Base-by-base conservation (phyloP, 2,888 invertebrate species). In the Atethmia centrago region DNA sequence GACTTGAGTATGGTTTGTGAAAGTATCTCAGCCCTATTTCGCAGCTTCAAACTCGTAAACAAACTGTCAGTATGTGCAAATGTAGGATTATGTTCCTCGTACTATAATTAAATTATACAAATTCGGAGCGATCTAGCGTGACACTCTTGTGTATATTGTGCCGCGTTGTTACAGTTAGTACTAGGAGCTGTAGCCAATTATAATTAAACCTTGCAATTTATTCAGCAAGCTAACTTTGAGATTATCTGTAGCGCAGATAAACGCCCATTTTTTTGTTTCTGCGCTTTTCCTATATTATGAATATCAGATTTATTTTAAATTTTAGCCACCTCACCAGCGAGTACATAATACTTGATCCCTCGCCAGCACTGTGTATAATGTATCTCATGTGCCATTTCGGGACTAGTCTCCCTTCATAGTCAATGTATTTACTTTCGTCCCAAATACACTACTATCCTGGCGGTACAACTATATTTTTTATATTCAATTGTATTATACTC, bases 391-490 rank as follows among this genome's bases (percentile, higher is more conserved):
- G 80, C 80, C 80, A 80, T 84, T 45, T 51, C 49, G 49, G 64
- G 66, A 59, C 74, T 84, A 84, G 84, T 80, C 84, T 40, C 47
- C 31, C 45, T 42, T 25, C 16, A n/a, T 64, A 81, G 19, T 45
- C 73, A 49, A 42, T 49, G 14, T 55, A 19, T 77, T 40, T 25
- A 19, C 9, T 70, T 42, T 78, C 7, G 25, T 49, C 42, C 49
- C 51, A 53, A 51, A 47, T 14, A 47, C 74, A 9, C 31, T 19
- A 31, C 16, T 53, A 36, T 19, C n/a, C 53, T 51, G 42, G 31
- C 36, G 78, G 61, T 55, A 45, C 59, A 45, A 56, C 28, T 77
- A 10, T 56, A 10, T 56, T 58, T 31, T 62, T 72, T 56, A 45
- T 81, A 62, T 81, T 75, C 49, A 49, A 49, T 49, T 61, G 71